These are phyloP conservation scores for Pocota personata DNA, from an alignment of 2,888 invertebrate genomes.

Conservation along the genomic window DNA sequence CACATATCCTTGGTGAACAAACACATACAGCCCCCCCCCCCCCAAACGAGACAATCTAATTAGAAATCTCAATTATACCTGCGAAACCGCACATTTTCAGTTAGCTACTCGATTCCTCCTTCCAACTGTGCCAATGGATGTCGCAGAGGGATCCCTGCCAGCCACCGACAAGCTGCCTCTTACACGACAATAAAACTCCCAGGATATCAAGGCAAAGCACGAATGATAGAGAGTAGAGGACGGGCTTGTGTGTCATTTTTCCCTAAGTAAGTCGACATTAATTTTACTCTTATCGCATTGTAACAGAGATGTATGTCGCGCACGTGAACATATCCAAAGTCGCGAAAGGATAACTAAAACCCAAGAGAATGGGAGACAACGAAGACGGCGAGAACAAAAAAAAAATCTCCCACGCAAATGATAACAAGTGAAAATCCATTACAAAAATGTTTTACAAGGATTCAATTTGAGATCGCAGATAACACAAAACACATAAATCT, in stretches of 20 bases:
- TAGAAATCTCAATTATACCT: slow-evolving; percentile 66
- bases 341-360: slow-evolving; percentile 28
- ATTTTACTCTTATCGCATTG: slow-evolving; percentile 64
- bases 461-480: slow-evolving; percentile 70
- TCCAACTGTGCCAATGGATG: background rate
- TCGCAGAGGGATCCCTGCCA: background rate
- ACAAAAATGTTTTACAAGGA: slow-evolving; percentile 69
- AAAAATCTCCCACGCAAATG: slow-evolving; percentile 14
- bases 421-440: slow-evolving; percentile 68
- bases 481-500: slow-evolving; percentile 61
- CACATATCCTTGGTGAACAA: background rate
- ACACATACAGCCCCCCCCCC: background rate
- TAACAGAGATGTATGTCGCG: slow-evolving; percentile 43
- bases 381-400: background rate
- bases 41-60: slow-evolving; percentile 39
- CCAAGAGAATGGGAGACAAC: background rate
- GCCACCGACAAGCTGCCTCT: slow-evolving; percentile 1
- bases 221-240: background rate
- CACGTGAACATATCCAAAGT: slow-evolving; percentile 21
- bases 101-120: background rate
- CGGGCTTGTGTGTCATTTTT: slow-evolving; percentile 25
- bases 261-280: slow-evolving; percentile 56
- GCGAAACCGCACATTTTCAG: slow-evolving; percentile 44
- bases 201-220: slow-evolving; percentile 12
- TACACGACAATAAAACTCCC: slow-evolving; percentile 14